Evolutionary conservation across 2,888 invertebrate genomes (phyloP).

Genomic region (Harmothoe impar): DNA sequence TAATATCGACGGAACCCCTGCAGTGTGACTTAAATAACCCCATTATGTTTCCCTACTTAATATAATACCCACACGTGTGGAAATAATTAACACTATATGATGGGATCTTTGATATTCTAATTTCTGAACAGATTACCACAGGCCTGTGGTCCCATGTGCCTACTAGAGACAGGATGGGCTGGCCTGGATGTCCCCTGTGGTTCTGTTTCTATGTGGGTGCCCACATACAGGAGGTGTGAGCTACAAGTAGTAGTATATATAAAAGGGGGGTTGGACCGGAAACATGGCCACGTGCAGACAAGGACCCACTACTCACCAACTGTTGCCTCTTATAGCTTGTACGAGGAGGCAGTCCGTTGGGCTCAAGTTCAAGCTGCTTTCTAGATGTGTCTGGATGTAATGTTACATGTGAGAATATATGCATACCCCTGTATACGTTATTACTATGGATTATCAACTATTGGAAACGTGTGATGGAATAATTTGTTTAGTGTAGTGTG

Average conservation of each 20-base stretch:
- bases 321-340: background rate
- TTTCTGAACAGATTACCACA: background rate
- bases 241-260: too few species aligned
- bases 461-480: too few species aligned
- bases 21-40: too few species aligned
- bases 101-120: background rate
- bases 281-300: background rate
- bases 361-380: background rate
- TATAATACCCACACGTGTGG: too few species aligned
- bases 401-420: background rate
- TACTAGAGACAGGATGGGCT: background rate
- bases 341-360: background rate
- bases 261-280: too few species aligned
- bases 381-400: background rate
- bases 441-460: too few species aligned
- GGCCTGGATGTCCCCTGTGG: background rate
- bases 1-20: background rate
- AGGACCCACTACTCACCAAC: conserved; percentile 8
- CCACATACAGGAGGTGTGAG: background rate
- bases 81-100: background rate
- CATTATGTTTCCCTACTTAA: too few species aligned
- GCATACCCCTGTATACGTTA: too few species aligned
- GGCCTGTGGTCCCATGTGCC: background rate
- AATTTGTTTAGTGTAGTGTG: too few species aligned
- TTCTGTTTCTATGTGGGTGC: background rate